These are phyloP conservation scores for Halyomorpha halys DNA, from an alignment of 1,140 invertebrate species.

Conservation along the genomic window DNA sequence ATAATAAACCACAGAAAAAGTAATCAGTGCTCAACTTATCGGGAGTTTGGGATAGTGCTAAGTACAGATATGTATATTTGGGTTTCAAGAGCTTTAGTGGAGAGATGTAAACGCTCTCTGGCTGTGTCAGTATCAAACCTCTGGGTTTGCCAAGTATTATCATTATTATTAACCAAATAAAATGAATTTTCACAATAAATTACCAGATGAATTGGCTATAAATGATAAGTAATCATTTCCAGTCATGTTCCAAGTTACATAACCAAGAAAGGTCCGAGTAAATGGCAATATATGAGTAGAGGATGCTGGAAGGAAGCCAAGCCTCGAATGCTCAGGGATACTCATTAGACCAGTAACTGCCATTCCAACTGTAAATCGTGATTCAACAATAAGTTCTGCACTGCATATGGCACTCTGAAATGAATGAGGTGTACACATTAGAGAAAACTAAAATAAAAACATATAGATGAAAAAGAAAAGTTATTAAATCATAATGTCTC, in stretches of 20 bases:
- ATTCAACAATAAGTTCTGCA: conserved; percentile 59
- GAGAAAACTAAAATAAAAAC: background rate
- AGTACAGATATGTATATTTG: no score
- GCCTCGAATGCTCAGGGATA: conserved; percentile 41
- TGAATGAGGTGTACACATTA: background rate
- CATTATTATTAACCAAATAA: background rate
- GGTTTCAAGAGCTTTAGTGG: no score
- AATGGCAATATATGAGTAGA: conserved; percentile 31
- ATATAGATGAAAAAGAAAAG: no score
- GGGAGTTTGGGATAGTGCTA: no score
- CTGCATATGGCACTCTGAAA: conserved; percentile 66
- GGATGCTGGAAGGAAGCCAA: conserved; percentile 35
- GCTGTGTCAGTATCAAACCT: background rate
- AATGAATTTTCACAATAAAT: conserved; percentile 24
- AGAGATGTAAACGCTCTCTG: no score
- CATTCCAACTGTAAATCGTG: conserved; percentile 61
- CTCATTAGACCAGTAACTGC: conserved; percentile 43
- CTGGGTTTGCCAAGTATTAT: conserved; percentile 5
- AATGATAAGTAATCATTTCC: conserved; percentile 56
- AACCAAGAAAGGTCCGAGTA: conserved; percentile 40
- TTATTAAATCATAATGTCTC: no score
- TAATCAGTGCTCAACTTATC: no score
- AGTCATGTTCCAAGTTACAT: conserved; percentile 45
- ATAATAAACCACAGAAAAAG: no score
- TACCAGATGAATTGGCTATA: conserved; percentile 46